phyloP scores from a whole-genome alignment of 2,113 vertebrate genomes.

The Cyprinus carpio region DNA sequence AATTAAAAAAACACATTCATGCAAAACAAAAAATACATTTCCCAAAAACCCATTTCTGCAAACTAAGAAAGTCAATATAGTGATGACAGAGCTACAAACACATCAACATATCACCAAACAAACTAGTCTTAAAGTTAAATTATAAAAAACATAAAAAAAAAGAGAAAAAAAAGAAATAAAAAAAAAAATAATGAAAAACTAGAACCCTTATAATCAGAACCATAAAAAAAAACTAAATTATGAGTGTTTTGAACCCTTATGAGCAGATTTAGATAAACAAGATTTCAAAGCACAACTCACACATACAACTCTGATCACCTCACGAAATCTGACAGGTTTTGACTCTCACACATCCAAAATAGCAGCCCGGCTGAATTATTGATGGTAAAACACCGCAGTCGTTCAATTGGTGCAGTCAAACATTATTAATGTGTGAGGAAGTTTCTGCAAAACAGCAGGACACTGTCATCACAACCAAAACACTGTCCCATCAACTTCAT shows the following conservation, averaged over 20 bases:
- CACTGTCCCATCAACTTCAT: background rate
- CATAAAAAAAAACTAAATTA: background rate
- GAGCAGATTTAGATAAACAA: background rate
- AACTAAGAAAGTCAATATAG: background rate
- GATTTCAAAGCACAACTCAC: constrained; percentile 7
- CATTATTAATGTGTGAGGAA: background rate
- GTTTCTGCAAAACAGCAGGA: constrained; percentile 27
- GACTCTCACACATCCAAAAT: constrained; percentile 20
- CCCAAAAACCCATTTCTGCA: background rate
- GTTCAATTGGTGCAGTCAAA: constrained; percentile 22
- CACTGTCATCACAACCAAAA: constrained; percentile 6
- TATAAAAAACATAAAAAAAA: no score
- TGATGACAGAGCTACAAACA: background rate
- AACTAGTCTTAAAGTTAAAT: no score
- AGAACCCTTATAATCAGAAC: no score
- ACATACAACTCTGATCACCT: background rate
- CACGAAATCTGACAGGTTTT: constrained; percentile 7
- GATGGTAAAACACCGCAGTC: constrained; percentile 21
- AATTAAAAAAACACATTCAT: no score
- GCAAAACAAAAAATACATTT: no score
- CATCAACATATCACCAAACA: background rate
- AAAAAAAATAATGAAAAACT: no score
- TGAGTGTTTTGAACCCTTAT: background rate
- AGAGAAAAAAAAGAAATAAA: no score
- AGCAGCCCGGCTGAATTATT: constrained; percentile 44